Conservation (phyloP, 2,113 vertebrate species). For the Apteryx owenii region DNA sequence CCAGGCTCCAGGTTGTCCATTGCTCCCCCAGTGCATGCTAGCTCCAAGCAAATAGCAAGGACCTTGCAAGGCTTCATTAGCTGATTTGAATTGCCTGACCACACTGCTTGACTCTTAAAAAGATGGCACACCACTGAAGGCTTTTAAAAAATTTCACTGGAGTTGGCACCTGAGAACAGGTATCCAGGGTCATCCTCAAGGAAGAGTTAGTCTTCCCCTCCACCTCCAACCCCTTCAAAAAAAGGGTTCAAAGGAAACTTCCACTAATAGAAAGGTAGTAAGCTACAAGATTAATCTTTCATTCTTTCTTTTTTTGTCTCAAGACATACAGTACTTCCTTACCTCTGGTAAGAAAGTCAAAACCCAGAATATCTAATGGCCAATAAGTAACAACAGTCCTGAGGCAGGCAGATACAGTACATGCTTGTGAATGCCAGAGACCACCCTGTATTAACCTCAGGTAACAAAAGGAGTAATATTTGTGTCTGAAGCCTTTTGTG, state of each 20-base stretch:
- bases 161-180: not conserved
- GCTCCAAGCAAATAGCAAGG: not conserved
- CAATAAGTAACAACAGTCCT: not conserved
- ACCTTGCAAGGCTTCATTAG: not conserved
- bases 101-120: not conserved
- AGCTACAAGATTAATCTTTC: not conserved
- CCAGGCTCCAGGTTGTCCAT: too few relatives aligned
- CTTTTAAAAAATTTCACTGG: not conserved
- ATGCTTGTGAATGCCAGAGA: not conserved
- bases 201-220: not conserved
- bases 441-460: not conserved
- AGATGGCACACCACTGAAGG: not conserved
- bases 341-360: not conserved
- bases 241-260: not conserved
- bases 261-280: not conserved
- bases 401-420: not conserved
- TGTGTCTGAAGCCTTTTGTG: not conserved
- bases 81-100: not conserved
- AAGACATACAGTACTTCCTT: not conserved
- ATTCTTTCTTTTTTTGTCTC: not conserved
- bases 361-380: not conserved
- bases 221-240: rapidly evolving
- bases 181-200: not conserved
- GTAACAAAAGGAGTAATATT: not conserved
- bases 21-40: not conserved